These are phyloP conservation scores for Rhadina sibilatrix DNA, from an alignment of 2,113 vertebrate genomes.

Conservation along the genomic window DNA sequence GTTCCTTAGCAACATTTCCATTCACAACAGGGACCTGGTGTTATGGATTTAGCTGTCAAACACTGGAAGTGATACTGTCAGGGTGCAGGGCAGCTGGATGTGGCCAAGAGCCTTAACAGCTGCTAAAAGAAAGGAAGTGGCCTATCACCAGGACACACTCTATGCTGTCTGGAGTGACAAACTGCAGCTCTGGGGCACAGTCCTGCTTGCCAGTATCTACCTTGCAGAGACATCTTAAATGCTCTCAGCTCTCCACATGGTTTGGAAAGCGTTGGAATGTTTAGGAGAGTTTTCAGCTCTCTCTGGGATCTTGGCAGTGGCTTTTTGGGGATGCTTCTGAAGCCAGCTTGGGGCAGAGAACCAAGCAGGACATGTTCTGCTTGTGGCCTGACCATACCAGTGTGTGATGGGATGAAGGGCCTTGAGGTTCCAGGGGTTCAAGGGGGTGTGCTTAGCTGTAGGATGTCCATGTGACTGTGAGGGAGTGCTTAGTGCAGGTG, in stretches of 20 bases:
- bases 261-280: background rate
- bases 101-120: constrained; percentile 68
- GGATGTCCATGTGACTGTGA: fast-evolving
- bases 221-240: background rate
- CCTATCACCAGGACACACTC: background rate
- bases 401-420: background rate
- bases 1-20: constrained; percentile 66
- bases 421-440: background rate
- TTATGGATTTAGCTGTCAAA: constrained; percentile 74
- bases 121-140: constrained; percentile 43
- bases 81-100: constrained; percentile 66
- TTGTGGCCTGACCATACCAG: background rate
- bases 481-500: background rate
- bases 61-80: constrained; percentile 65
- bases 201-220: background rate
- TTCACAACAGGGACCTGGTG: constrained; percentile 36
- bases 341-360: background rate
- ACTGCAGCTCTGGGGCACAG: background rate
- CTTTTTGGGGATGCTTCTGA: background rate
- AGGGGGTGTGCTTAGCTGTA: background rate
- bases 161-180: background rate
- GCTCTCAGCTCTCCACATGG: background rate
- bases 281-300: background rate
- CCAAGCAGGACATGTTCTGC: background rate
- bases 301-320: background rate